phyloP scores from a whole-genome alignment of 2,113 vertebrate genomes.

The Myodes glareolus region DNA sequence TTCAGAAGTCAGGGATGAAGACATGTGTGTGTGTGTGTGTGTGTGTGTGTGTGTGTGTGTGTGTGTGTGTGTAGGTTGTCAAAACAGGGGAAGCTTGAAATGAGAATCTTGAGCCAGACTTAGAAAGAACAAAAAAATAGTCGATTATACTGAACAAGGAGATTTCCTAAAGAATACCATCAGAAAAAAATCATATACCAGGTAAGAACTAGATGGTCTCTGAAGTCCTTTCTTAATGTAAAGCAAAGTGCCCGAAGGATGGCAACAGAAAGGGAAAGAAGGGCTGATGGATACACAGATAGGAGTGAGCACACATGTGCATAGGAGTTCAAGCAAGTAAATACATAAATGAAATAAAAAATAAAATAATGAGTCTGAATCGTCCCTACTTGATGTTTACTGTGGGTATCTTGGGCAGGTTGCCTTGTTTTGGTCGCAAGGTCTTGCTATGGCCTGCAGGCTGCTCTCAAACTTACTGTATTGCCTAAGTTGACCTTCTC shows the following conservation, averaged over 20 bases:
- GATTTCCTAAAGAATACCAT: neutral
- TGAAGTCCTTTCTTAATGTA: slow-evolving; percentile 23
- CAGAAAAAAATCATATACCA: neutral
- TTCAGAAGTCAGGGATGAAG: neutral
- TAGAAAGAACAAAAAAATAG: neutral
- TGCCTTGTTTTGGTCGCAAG: neutral
- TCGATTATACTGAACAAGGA: neutral
- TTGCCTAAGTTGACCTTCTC: neutral
- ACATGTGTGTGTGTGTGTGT: neutral
- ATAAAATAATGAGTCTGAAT: neutral
- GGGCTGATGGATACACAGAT: neutral
- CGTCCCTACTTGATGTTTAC: neutral
- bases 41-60: too few relatives aligned
- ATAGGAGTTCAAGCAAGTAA: neutral
- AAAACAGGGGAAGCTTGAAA: neutral
- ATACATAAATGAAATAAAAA: neutral
- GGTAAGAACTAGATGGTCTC: neutral
- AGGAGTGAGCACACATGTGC: neutral
- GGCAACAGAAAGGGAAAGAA: neutral
- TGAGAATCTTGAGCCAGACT: neutral
- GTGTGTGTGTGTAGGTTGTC: neutral
- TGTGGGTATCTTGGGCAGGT: neutral
- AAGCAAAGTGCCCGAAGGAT: neutral
- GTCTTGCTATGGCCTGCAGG: neutral
- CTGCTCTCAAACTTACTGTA: neutral